Percentiles rank a stretch among this genome's conserved stretches.
Conservation (phyloP, 2,113 vertebrate genomes). For the pig (Sus scrofa) region T2T-Sscrofa CM000819.6:117103501-117104000, state of each 20-base stretch:
- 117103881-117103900: neutral
- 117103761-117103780: neutral
- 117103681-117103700: neutral
- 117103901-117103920: neutral
- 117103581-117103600: neutral
- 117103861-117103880: neutral
- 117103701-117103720: neutral
- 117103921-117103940: slow-evolving; percentile 27
- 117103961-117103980: neutral
- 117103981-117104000: neutral
- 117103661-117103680: neutral
- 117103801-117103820: neutral
- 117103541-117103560: neutral
- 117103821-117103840: neutral
- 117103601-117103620: neutral
- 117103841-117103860: neutral
- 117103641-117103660: neutral
- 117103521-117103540: neutral
- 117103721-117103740: neutral
- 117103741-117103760: neutral
- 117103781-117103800: neutral
- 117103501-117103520: neutral
- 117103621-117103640: neutral
- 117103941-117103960: neutral
- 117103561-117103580: neutral